Evolutionary conservation across 2,797 vertebrate species (phyloP), one percentile per base, ranked within the genome.

Genomic region (Gallirallus australis): DNA sequence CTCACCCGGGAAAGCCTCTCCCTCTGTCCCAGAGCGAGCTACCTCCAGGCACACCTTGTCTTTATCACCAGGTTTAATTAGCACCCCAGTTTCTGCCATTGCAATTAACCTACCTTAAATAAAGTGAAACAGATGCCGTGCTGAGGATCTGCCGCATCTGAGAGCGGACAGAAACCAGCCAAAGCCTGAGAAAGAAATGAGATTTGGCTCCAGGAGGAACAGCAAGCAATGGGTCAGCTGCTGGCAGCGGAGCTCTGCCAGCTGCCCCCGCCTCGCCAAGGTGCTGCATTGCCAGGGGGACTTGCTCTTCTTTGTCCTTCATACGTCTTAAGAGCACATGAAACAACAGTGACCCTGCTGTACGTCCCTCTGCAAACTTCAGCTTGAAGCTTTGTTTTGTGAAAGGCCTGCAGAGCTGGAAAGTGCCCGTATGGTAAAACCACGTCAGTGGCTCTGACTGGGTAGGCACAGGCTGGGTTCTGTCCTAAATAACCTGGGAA

Each of bases 81-180:
- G 77, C 86, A 83, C 50, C 13, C 65, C 76, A 31, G 88, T 82
- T 95, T 89, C 88, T 97, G 87, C 86, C 87, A 23, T 50, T 69
- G 93, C 93, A 95, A 91, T 96, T 93, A 94, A 90, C 82, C 86
- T 84, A 69, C 77, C 94, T 95, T 76, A 33, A 65, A 93, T 35
- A 61, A 54, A 64, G 82, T 10, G 2, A 42, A 89, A 39, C 42
- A 76, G 72, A 39, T 86, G 73, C 68, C 77, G 89, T 12, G 66
- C 59, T 91, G 92, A 90, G 73, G 42, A 78, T 72, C 82, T 61
- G 11, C 39, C 19, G 4, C 61, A 20, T 28, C 28, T 25, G 5
- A 33, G 28, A 93, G 76, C 8, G n/a, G 65, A 76, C 92, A 95
- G 95, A 68, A 81, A 37, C 6, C 76, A 83, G 64, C 39, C 72